Evolutionary conservation across 1,140 invertebrate species (phyloP), one percentile per base, ranked within the genome.

Genomic region (Leptinotarsa undecemlineata): DNA sequence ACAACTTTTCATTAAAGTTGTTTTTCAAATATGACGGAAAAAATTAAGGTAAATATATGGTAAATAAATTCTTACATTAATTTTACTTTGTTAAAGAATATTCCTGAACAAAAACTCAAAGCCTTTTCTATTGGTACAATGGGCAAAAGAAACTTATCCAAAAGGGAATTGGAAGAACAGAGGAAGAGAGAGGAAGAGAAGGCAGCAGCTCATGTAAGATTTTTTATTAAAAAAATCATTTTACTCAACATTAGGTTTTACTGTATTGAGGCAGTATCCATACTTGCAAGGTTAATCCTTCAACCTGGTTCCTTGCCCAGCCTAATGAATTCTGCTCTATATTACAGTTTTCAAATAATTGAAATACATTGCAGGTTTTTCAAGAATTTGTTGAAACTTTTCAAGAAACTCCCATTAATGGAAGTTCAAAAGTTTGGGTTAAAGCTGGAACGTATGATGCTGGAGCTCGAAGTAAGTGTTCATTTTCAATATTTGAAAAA

Each of bases 341-440:
- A 57, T 57, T 19, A 15, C 17, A 15, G 15, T 57, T 57, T 57
- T 57, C 51, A 15, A 57, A n/a, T 17, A 57, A 23, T 48, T 77
- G 51, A 75, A n/a, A 57, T 73, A 73, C 71, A 75, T 84, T 86
- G 51, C 76, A 96, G 90, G 96, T 94, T 5, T 98, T 97, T 87
- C 93, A 98, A 89, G 96, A 98, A 86, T 99, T 98, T 90, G 95
- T 98, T 21, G 96, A 96, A 73, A 97, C 96, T 15, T 99, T 99
- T 88, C 95, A 98, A 90, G 95, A 98, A 76, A 90, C 91, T 8
- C 92, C 94, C 3, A 86, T 88, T 33, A 92, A 89, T 82, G 93
- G 93, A 82, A 88, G 89, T 6, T 93, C 91, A 23, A 98, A 98
- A 88, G 92, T 97, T 71, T 99, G 97, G 96, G 94, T 99, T 1